Base-by-base conservation (phyloP, 2,888 invertebrate species). In the Conistra vaccinii region DNA sequence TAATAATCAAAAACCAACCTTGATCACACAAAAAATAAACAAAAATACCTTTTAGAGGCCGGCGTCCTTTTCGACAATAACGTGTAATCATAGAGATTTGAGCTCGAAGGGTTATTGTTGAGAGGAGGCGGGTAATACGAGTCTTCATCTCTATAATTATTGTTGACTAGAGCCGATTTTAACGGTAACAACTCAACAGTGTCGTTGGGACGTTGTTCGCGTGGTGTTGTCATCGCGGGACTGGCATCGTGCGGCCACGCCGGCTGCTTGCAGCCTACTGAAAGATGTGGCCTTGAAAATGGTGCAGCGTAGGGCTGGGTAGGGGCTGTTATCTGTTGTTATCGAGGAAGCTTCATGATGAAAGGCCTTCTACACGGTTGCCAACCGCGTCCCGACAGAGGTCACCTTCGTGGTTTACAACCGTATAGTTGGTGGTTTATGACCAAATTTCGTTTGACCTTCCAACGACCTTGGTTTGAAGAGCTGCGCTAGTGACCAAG, bases 61-160 rank as follows among this genome's bases (percentile, higher is more conserved):
- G 96, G 96, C 81, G 96, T 96, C 84, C 96, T 91, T 86, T 96
- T 96, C 57, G 96, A 96, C 73, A 96, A 92, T 81, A 96, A 88
- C 65, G 95, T 94, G 84, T 96, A 96, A 57, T 96, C 96, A 85
- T 93, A 90, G 45, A 93, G 88, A 80, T 93, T 95, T 2, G 96
- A 93, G 48, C 92, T 93, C 66, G 96, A 95, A 0, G 96, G 95
- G 76, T 93, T 93, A 72, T 91, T 92, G 83, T 91, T 92, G 84
- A 92, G 91, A 58, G 92, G 88, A 57, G 94, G 94, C 23, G 94
- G 93, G 80, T 94, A 96, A 81, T 95, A 95, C n/a, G 92, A 91
- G 61, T 96, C 96, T 78, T 96, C 95, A 75, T 93, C 95, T 89
- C 90, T 93, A 90, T 92, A 91, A 90, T 93, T 94, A 84, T 94